Evolutionary conservation across 2,113 vertebrate species (phyloP), one percentile per base, ranked within the genome.

Genomic region (Perca fluviatilis): DNA sequence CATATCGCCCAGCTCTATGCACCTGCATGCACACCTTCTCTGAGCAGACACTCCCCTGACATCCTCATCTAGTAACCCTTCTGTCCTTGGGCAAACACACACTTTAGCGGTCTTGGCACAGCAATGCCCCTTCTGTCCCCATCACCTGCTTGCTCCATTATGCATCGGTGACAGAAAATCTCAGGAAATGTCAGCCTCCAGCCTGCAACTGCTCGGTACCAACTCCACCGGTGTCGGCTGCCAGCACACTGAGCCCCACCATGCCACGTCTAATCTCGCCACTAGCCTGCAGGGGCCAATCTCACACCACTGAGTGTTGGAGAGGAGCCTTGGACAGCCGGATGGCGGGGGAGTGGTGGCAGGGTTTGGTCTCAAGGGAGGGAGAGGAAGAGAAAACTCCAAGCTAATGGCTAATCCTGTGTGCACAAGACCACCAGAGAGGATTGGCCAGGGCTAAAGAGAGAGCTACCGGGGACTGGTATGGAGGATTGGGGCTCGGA

Each of bases 371-470:
- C 82, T 86, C 57, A 6, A 33, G 75, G 69, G 77, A 61, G 50
- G 73, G 40, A 33, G 62, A 79, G 74, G 83, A 78, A 83, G 57
- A 69, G 78, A 60, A 77, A 80, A 67, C 80, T 50, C 76, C 10
- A 36, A 77, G 85, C 84, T 86, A 84, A 86, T 87, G 78, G 73
- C 87, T 89, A 92, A 91, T 91, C 91, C 81, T 85, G 74, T 80
- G 87, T 65, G 63, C 87, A 86, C 74, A 86, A 75, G 82, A 87
- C 73, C 77, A 85, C 80, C 74, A 67, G 80, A 71, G 86, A 82
- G 84, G 74, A 83, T 83, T 88, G 86, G 86, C 74, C 53, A 0
- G 63, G 81, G 81, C 70, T 87, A 83, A 86, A 77, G 73, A 76
- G 57, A 85, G 62, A 80, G 84, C 83, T 58, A 79, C 66, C 60